Conservation (phyloP, 2,888 invertebrate genomes). For the Beris chalybata region DNA sequence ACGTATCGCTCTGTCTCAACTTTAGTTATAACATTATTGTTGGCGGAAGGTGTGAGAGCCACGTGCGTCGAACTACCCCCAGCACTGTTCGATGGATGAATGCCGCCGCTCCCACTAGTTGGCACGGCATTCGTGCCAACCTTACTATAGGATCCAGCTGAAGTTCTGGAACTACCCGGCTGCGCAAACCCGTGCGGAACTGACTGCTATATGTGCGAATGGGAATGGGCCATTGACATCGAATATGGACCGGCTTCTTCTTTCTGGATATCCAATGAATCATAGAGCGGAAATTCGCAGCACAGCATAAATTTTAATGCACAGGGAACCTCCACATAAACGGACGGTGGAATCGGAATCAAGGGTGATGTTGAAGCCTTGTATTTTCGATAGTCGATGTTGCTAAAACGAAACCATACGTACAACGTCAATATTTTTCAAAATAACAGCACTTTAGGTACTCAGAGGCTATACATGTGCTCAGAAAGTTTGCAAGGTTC, state of each 20-base stretch:
- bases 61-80: slow-evolving; percentile 32
- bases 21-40: slow-evolving; percentile 47
- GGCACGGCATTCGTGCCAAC: not conserved
- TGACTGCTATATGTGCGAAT: slow-evolving; percentile 57
- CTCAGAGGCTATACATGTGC: too few relatives aligned
- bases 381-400: slow-evolving; percentile 83
- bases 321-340: slow-evolving; percentile 84
- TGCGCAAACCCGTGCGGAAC: slow-evolving; percentile 52
- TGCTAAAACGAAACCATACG: slow-evolving; percentile 57
- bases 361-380: slow-evolving; percentile 86
- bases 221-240: slow-evolving; percentile 54
- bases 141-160: slow-evolving; percentile 39
- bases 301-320: slow-evolving; percentile 81
- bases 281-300: slow-evolving; percentile 87
- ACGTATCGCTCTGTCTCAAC: slow-evolving; percentile 51
- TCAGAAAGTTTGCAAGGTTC: too few relatives aligned
- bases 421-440: too few relatives aligned
- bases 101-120: slow-evolving; percentile 1
- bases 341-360: slow-evolving; percentile 83
- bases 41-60: slow-evolving; percentile 16
- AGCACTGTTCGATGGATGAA: not conserved
- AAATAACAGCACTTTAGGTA: too few relatives aligned
- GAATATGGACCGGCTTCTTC: slow-evolving; percentile 53
- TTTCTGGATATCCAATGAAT: slow-evolving; percentile 64
- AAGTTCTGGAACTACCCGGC: slow-evolving; percentile 40